Evolutionary conservation across 23 tunicate genomes (phyloP), one percentile per base, ranked within the genome.

Genomic region (Styela clava): DNA sequence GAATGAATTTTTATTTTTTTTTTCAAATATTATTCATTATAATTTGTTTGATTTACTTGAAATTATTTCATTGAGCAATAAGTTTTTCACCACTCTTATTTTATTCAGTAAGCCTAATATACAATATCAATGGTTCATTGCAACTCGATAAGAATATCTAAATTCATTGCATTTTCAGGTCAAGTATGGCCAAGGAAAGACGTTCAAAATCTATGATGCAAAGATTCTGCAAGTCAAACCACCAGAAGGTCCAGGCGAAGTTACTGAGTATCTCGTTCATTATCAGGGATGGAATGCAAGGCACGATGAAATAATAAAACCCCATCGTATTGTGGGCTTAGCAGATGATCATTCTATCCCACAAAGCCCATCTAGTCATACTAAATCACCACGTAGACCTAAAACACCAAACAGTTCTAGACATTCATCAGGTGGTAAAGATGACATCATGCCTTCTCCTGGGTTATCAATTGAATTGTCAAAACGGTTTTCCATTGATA

Each of bases 251-350:
- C 64, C 52, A 44, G 85, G 79, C 63, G 51, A 81, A 23, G 84
- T 82, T 0, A 68, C 52, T 22, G 84, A 82, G 62, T 91, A 91
- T 69, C 83, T 63, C 20, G 97, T 91, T 23, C 97, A 91, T 69
- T 91, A 91, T 64, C 79, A 89, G 5, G 97, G 97, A 16, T 91
- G 90, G 90, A 91, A 91, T 32, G 85, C 88, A 51, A 62, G 97
- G 30, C 97, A 91, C 63, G 97, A 91, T 51, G 97, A 91, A 35
- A 85, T 89, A 87, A 86, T 91, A 12, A 85, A 85, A 35, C 81
- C 83, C 0, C 78, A 86, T 79, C 83, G 61, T 30, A 86, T 91
- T 9, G 34, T 85, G 1, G 77, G 87, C 34, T 82, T 64, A 5
- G 76, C 79, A 35, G 70, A 52, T 69, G 86, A 87, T 1, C 73